Base-by-base conservation (phyloP, 2,113 vertebrate genomes). In the Pogona vitticeps region DNA sequence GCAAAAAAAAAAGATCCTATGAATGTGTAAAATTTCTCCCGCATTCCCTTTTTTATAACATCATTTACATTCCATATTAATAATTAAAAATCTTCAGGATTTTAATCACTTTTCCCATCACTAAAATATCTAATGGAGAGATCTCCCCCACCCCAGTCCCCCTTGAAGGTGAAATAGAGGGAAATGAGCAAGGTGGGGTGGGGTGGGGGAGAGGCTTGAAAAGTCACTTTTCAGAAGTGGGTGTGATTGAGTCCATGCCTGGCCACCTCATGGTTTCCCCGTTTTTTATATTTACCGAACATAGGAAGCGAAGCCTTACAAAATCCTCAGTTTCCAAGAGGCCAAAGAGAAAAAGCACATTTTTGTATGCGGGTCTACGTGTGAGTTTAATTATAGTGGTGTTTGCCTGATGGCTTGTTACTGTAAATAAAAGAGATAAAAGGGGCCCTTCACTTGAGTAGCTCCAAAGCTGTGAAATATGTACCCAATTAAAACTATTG, bases 401-500 rank as follows among this genome's bases (percentile, higher is more conserved):
- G 94, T 96, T 96, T 96, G 94, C 96, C 95, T 97, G 96, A 96
- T 96, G 94, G 96, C 95, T 95, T 96, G 96, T 97, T 97, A 97
- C 96, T 97, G 97, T 98, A 97, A 98, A 99, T 98, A 98, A 96
- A 97, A 95, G 95, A 95, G 96, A 96, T 97, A 97, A 97, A 97
- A 97, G 96, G 94, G 97, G 96, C 96, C 96, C 97, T 98, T 98
- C 97, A 97, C 95, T 97, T 82, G 96, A 98, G 97, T 97, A 97
- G 97, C 96, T 97, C 94, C 93, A 96, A 96, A 97, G 97, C 96
- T 97, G 97, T 99, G 98, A 99, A 99, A 98, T 98, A 99, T 98
- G 98, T 97, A 97, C 97, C 97, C 98, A 99, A 99, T 99, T 99
- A 99, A 97, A 96, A 98, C 97, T 97, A 98, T 98, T 98, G 98